A percentile compares a stretch with the other conserved stretches of the same genome.
These are phyloP conservation scores for Perca fluviatilis DNA, from an alignment of 2,113 vertebrate genomes.

Conservation along the genomic window DNA sequence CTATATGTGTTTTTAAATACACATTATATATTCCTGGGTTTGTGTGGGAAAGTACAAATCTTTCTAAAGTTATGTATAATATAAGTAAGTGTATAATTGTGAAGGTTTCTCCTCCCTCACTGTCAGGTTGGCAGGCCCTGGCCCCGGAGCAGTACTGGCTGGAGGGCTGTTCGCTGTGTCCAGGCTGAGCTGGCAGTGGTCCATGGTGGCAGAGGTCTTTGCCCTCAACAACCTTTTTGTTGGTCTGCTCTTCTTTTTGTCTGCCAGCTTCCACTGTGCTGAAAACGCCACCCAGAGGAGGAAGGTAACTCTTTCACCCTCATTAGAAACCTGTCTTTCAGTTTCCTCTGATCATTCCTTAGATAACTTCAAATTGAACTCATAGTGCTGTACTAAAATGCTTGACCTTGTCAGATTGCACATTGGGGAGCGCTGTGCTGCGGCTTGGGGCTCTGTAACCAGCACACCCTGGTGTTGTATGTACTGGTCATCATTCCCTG, in stretches of 20 bases:
- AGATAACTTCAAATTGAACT: neutral
- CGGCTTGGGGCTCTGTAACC: conserved; percentile 95
- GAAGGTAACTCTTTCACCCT: conserved; percentile 87
- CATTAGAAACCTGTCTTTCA: neutral
- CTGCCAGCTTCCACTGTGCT: conserved; percentile 88
- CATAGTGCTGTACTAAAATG: conserved; percentile 1
- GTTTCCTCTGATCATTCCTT: neutral
- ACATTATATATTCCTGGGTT: neutral
- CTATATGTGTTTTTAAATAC: neutral
- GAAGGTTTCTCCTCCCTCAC: neutral
- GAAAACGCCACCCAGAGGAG: conserved; percentile 86
- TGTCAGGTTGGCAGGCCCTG: conserved; percentile 91
- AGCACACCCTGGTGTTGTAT: conserved; percentile 94
- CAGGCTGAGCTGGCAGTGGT: conserved; percentile 98
- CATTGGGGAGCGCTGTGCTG: conserved; percentile 93
- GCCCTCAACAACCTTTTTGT: conserved; percentile 98
- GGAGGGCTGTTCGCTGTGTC: conserved; percentile 95
- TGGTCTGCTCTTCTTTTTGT: conserved; percentile 91
- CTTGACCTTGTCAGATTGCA: conserved; percentile 83
- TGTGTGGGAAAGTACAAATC: neutral
- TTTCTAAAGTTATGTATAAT: neutral
- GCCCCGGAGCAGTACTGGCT: conserved; percentile 92
- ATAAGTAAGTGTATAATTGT: neutral
- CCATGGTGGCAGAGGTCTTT: conserved; percentile 95
- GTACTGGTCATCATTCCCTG: conserved; percentile 89